Conservation (phyloP, 2,113 vertebrate genomes). For the Noctilio leporinus region DNA sequence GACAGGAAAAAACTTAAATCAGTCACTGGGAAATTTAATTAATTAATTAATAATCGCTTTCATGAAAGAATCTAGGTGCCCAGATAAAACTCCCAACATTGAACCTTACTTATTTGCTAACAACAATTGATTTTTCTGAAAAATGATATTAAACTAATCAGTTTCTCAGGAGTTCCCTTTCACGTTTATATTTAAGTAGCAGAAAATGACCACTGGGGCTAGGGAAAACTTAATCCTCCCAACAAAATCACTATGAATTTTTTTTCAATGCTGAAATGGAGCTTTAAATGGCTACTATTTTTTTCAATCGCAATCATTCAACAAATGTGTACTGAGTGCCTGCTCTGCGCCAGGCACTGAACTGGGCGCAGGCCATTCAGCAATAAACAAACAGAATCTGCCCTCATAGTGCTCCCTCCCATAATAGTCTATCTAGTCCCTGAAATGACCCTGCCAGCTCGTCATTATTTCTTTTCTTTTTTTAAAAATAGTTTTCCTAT, state of each 20-base stretch:
- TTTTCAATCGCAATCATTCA: not conserved
- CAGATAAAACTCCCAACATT: conserved; percentile 21
- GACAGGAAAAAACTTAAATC: conserved; percentile 61
- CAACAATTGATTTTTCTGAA: conserved; percentile 7
- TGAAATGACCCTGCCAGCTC: not conserved
- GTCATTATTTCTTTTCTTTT: too few relatives aligned
- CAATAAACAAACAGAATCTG: not conserved
- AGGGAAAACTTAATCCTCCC: not conserved
- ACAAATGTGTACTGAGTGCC: not conserved
- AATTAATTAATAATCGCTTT: conserved; percentile 47
- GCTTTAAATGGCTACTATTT: not conserved
- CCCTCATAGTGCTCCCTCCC: not conserved
- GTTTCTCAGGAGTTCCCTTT: not conserved
- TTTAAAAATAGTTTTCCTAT: not conserved
- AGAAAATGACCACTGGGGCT: not conserved
- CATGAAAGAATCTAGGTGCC: conserved; percentile 42
- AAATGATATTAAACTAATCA: conserved; percentile 38
- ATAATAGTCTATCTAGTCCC: not conserved
- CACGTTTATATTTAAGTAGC: conserved; percentile 28
- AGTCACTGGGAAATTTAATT: conserved; percentile 46
- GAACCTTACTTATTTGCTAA: conserved; percentile 27
- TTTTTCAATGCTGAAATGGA: not conserved
- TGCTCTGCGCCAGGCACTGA: not conserved
- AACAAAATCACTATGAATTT: not conserved
- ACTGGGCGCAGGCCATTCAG: not conserved